Evolutionary conservation across 1,140 invertebrate species (phyloP).

Genomic region (Amphibalanus amphitrite): DNA sequence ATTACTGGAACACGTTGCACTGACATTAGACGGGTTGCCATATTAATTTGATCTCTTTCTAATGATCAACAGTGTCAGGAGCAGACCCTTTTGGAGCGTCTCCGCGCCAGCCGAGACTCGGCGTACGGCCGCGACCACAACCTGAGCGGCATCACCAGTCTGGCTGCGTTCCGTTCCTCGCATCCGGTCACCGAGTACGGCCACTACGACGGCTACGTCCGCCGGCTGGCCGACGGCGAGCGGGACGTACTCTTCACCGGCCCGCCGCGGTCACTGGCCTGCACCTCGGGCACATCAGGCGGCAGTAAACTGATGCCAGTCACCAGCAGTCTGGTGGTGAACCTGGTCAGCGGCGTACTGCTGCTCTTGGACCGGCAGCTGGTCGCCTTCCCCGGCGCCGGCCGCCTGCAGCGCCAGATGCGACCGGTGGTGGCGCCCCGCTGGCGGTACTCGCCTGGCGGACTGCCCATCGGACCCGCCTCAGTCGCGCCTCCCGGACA

Average conservation of each 20-base stretch:
- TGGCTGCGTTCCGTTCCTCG: constrained; percentile 20
- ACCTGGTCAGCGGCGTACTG: not conserved
- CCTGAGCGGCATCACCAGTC: constrained; percentile 21
- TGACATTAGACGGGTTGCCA: no score
- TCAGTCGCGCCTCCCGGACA: not conserved
- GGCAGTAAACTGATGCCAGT: constrained; percentile 22
- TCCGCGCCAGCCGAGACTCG: constrained; percentile 14
- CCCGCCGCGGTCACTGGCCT: constrained; percentile 22
- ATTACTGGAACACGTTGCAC: no score
- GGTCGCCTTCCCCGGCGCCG: not conserved
- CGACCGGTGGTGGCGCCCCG: not conserved
- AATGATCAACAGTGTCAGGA: not conserved
- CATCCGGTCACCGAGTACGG: constrained; percentile 23
- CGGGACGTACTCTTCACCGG: constrained; percentile 21
- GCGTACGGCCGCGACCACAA: constrained; percentile 22
- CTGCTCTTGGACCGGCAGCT: not conserved
- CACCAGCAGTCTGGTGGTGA: not conserved
- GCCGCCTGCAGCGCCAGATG: not conserved
- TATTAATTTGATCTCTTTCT: no score
- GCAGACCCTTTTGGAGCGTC: constrained; percentile 4
- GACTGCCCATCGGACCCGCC: not conserved
- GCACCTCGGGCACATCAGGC: constrained; percentile 27
- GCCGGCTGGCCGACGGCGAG: constrained; percentile 23
- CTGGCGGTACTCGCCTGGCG: not conserved
- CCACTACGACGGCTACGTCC: constrained; percentile 23